Base-by-base conservation (phyloP, 92 coral and sea anemone species). In the Chrysogorgia sp. region DNA sequence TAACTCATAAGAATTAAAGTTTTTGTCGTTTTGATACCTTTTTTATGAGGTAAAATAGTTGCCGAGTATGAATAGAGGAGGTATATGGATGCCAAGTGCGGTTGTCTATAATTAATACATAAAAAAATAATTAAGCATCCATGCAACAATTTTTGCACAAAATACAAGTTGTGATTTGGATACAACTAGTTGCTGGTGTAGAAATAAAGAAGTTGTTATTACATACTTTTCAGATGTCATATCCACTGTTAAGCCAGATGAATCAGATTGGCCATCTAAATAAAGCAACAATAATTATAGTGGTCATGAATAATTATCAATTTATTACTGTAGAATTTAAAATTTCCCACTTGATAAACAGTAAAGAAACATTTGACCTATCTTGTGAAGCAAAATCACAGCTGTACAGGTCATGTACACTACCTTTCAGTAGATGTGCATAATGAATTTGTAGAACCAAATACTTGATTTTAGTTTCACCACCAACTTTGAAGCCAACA, bases 391-490 rank as follows among this genome's bases (percentile, higher is more conserved):
- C n/a, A n/a, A n/a, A n/a, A n/a, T n/a, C n/a, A n/a, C n/a, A n/a
- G n/a, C n/a, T n/a, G n/a, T n/a, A n/a, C n/a, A n/a, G n/a, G n/a
- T n/a, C n/a, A n/a, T n/a, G n/a, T n/a, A n/a, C n/a, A 37, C 34
- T 84, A 94, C 98, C 96, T 85, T 64, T 20, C 53, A 96, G 88
- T 34, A 82, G 85, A 82, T 88, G 86, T 21, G 77, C 91, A 82
- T 94, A 94, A 74, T 94, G 98, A 12, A 94, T 90, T 88, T 94
- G 98, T 23, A 94, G 67, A 34, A 92, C 92, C 76, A 94, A 81
- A 61, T 94, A 89, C 22, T 81, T 83, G 10, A 94, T 87, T 35
- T 59, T 52, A 47, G 93, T 75, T 9, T 53, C 62, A 53, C 88
- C 89, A 58, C 98, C 96, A 64, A 94, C 52, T 55, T 85, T 80